Conservation (phyloP, 2,113 vertebrate species). For the Cepphus grylle region DNA sequence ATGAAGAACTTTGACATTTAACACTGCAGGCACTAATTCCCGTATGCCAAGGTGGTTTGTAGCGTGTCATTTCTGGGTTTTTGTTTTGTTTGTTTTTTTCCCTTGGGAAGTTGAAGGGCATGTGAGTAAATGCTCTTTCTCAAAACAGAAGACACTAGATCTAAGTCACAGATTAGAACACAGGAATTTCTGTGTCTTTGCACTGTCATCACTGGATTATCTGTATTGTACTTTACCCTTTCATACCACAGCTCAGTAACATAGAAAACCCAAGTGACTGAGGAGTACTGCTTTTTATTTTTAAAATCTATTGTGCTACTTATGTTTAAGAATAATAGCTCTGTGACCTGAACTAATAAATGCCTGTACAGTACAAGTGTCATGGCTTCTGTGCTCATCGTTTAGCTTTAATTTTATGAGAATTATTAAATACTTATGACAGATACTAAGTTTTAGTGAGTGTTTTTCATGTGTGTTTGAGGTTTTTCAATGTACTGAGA, state of each 20-base stretch:
- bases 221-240: background rate
- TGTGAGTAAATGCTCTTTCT: background rate
- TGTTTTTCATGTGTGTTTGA: background rate
- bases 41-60: background rate
- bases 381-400: background rate
- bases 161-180: background rate
- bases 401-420: background rate
- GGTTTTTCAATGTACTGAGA: background rate
- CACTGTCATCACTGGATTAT: background rate
- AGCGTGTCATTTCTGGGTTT: background rate
- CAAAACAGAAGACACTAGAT: background rate
- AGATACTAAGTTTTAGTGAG: background rate
- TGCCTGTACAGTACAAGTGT: background rate
- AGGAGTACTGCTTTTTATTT: background rate
- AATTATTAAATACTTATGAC: background rate
- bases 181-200: background rate
- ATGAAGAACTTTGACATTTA: slow-evolving; percentile 7
- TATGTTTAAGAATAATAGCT: background rate
- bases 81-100: background rate
- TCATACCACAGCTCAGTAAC: background rate
- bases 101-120: background rate
- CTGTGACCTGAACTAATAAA: background rate
- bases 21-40: slow-evolving; percentile 22
- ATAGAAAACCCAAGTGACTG: background rate
- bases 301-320: background rate